These are phyloP conservation scores for Syndactyla subalaris DNA, from an alignment of 2,797 vertebrate species.

Conservation along the genomic window DNA sequence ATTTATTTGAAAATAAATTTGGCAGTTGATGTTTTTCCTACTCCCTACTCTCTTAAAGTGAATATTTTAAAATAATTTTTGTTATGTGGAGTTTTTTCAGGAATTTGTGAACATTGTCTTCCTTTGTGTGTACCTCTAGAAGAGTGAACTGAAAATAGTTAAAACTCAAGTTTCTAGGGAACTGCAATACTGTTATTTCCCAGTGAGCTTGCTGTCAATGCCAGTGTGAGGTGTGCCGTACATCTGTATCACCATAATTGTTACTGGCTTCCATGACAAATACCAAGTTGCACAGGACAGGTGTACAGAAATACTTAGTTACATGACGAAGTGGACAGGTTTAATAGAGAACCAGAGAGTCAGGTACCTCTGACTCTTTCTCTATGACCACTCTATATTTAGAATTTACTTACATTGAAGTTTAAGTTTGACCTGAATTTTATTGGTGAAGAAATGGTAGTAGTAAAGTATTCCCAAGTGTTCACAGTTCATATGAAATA, in stretches of 20 bases:
- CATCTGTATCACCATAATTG: not conserved
- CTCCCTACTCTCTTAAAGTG: not conserved
- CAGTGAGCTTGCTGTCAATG: rapidly evolving
- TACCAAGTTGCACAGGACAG: too few species aligned
- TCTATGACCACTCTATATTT: too few species aligned
- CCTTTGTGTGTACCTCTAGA: not conserved
- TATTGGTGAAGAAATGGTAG: too few species aligned
- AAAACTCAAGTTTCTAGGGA: not conserved
- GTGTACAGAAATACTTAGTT: too few species aligned
- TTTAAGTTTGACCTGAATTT: too few species aligned
- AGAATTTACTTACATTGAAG: too few species aligned
- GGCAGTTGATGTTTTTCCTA: not conserved
- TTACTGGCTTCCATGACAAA: too few species aligned
- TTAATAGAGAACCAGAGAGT: too few species aligned
- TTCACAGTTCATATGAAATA: too few species aligned
- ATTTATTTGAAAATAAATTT: not conserved
- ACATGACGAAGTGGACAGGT: too few species aligned
- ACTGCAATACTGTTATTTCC: not conserved
- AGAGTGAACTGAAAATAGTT: not conserved
- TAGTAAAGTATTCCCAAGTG: too few species aligned
- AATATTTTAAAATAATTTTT: not conserved
- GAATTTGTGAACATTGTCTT: not conserved
- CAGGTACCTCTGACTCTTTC: too few species aligned
- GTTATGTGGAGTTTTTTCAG: not conserved
- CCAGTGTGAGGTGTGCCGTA: not conserved